These are phyloP conservation scores for Balaenoptera acutorostrata DNA, from an alignment of 2,113 vertebrate genomes.

Conservation along the genomic window DNA sequence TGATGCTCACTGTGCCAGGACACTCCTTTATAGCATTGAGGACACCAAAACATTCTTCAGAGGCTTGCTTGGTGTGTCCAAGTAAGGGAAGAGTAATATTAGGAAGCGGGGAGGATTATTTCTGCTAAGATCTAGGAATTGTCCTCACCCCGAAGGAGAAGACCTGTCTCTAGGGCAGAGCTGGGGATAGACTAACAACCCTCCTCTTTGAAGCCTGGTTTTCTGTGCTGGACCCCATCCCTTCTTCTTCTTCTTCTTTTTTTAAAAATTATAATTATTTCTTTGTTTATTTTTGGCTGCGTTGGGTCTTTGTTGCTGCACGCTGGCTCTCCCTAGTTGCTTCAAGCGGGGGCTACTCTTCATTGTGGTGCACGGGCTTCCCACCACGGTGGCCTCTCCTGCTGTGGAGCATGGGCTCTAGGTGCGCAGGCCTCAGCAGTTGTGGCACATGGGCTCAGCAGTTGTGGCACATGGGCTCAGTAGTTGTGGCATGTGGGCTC, in stretches of 20 bases:
- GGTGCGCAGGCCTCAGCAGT: too few species aligned
- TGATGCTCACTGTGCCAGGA: not conserved
- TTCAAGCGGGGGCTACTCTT: too few species aligned
- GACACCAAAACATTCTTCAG: not conserved
- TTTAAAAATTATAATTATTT: too few species aligned
- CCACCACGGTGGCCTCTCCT: too few species aligned
- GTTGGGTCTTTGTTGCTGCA: too few species aligned
- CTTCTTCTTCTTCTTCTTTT: not conserved
- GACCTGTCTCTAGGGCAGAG: not conserved
- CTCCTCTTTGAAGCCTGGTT: not conserved
- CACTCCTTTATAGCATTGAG: not conserved
- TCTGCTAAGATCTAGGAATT: not conserved
- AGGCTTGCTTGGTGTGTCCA: not conserved
- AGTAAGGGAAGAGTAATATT: not conserved
- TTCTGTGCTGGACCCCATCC: not conserved
- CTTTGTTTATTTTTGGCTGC: too few species aligned
- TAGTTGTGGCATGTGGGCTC: too few species aligned
- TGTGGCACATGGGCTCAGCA: too few species aligned
- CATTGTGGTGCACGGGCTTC: too few species aligned
- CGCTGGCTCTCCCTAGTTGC: too few species aligned
- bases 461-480: too few species aligned
- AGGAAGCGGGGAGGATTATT: not conserved
- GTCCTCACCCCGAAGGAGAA: not conserved
- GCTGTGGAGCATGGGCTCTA: too few species aligned
- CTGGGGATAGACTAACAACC: not conserved